phyloP scores from a whole-genome alignment of 2,113 vertebrate species.

The Saccopteryx bilineata region DNA sequence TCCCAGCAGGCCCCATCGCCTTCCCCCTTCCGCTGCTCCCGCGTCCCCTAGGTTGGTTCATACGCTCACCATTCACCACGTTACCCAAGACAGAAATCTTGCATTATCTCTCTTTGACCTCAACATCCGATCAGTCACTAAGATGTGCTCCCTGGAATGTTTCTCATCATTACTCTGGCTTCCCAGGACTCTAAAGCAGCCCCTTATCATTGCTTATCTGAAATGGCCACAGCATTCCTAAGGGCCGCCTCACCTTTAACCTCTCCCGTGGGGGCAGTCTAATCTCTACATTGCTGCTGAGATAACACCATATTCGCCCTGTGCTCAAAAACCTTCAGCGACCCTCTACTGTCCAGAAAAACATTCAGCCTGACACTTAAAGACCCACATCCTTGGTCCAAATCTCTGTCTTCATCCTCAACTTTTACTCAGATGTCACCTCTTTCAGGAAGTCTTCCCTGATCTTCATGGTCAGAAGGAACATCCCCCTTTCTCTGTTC shows the following conservation, averaged over 20 bases:
- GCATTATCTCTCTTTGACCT: background rate
- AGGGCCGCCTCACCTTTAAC: background rate
- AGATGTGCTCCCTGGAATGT: background rate
- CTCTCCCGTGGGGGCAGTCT: background rate
- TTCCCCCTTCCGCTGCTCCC: background rate
- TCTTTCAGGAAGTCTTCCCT: background rate
- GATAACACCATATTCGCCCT: background rate
- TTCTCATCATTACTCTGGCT: background rate
- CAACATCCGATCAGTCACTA: background rate
- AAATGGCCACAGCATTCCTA: background rate
- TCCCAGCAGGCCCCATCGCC: background rate
- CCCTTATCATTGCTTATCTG: background rate
- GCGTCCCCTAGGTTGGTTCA: background rate
- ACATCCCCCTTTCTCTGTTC: background rate
- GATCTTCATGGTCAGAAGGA: background rate
- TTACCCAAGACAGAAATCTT: background rate
- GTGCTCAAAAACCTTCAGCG: background rate
- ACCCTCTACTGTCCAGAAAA: background rate
- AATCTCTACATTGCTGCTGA: background rate
- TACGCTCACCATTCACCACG: fast-evolving
- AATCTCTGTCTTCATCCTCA: background rate
- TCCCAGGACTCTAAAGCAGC: background rate
- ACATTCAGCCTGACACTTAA: background rate
- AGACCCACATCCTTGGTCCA: background rate
- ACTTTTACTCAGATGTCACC: background rate